Evolutionary conservation across 2,888 invertebrate species (phyloP).

Genomic region (Trichopoda pennipes): DNA sequence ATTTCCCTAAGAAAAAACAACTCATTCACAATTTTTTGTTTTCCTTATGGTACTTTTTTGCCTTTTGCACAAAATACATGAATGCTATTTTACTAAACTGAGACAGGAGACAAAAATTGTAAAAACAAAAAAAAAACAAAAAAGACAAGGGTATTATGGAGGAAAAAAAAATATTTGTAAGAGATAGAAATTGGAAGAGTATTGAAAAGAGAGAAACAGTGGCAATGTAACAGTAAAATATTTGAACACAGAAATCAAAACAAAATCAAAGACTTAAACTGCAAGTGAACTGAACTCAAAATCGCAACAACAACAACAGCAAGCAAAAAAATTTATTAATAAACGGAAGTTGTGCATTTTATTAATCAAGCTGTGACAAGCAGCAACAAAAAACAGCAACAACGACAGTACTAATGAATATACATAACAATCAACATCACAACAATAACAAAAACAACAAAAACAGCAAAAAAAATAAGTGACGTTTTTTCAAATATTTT

Average conservation of each 20-base stretch:
- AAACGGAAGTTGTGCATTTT: constrained; percentile 80
- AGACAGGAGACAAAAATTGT: constrained; percentile 39
- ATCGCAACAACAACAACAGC: constrained; percentile 30
- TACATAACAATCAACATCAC: constrained; percentile 51
- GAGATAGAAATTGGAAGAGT: constrained; percentile 43
- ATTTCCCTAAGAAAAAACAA: constrained; percentile 62
- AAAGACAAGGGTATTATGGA: constrained; percentile 33
- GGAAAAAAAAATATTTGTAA: constrained; percentile 38
- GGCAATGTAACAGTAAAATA: constrained; percentile 43
- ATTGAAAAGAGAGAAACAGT: constrained; percentile 15
- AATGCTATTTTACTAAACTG: constrained; percentile 52
- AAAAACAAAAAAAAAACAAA: no score
- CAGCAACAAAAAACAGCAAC: constrained; percentile 37
- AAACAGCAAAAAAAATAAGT: constrained; percentile 49
- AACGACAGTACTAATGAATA: constrained; percentile 41
- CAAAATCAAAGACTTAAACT: constrained; percentile 64
- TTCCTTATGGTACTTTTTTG: constrained; percentile 30
- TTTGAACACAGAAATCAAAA: constrained; percentile 59
- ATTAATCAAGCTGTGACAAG: constrained; percentile 75
- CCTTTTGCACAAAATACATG: constrained; percentile 34
- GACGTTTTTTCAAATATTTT: constrained; percentile 52
- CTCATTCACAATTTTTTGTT: constrained; percentile 53
- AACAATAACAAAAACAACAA: constrained; percentile 42
- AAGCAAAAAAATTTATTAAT: constrained; percentile 73
- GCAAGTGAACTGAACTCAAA: constrained; percentile 54